Evolutionary conservation across 2,888 invertebrate species (phyloP).

Genomic region (Sylvicola cinctus): DNA sequence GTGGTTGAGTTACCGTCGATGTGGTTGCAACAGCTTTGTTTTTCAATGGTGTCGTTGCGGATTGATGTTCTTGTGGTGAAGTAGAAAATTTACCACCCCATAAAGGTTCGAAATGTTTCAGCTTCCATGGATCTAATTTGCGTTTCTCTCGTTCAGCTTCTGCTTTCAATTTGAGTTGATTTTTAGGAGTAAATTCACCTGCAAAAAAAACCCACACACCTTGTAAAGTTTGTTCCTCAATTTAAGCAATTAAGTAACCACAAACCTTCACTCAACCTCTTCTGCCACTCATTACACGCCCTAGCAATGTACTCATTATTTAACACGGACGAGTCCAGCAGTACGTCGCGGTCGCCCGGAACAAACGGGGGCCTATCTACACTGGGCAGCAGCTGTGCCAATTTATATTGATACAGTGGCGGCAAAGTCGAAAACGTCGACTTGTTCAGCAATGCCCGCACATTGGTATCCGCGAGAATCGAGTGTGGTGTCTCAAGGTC

Average conservation of each 20-base stretch:
- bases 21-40: slow-evolving; percentile 1
- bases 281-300: slow-evolving; percentile 87
- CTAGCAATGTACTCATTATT: slow-evolving; percentile 97
- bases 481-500: slow-evolving; percentile 93
- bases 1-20: background rate
- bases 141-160: slow-evolving; percentile 87
- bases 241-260: slow-evolving; percentile 15
- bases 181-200: slow-evolving; percentile 90
- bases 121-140: slow-evolving; percentile 91
- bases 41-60: background rate
- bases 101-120: slow-evolving; percentile 89
- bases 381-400: slow-evolving; percentile 76
- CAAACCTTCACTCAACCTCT: slow-evolving; percentile 76
- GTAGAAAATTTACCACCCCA: slow-evolving; percentile 60
- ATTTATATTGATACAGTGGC: slow-evolving; percentile 75
- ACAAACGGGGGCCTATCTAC: slow-evolving; percentile 49
- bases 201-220: background rate
- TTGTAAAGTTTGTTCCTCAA: background rate
- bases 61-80: slow-evolving; percentile 4
- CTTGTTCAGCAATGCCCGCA: slow-evolving; percentile 73
- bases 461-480: slow-evolving; percentile 79
- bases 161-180: slow-evolving; percentile 75
- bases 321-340: slow-evolving; percentile 60
- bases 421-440: slow-evolving; percentile 80
- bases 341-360: slow-evolving; percentile 24